phyloP scores from a whole-genome alignment of 2,888 invertebrate genomes.

The Macrosiphum euphorbiae region DNA sequence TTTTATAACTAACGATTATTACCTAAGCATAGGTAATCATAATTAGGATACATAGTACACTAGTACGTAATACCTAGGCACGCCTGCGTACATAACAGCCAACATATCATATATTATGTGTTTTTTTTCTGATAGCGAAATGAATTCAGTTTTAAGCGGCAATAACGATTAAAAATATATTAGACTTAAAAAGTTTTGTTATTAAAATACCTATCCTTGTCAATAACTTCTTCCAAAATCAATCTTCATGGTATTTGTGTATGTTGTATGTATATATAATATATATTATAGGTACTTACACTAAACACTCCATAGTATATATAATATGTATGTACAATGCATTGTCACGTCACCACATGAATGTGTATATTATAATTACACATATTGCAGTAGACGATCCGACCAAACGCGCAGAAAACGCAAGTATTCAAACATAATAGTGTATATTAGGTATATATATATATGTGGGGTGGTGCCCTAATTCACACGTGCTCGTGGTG shows the following conservation, averaged over 20 bases:
- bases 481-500: not conserved
- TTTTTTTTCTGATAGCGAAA: not conserved
- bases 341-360: not conserved
- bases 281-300: not conserved
- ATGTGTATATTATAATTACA: not conserved
- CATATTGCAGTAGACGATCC: not conserved
- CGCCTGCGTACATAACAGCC: not conserved
- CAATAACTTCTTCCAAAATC: not conserved
- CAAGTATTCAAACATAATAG: not conserved
- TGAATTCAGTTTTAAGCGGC: not conserved
- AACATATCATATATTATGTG: not conserved
- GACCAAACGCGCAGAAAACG: not conserved
- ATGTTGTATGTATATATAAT: not conserved
- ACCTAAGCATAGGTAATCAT: too few relatives aligned
- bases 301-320: not conserved
- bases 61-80: not conserved
- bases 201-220: not conserved
- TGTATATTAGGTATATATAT: not conserved
- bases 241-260: not conserved
- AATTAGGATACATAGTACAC: too few relatives aligned
- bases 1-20: not conserved
- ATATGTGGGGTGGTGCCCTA: not conserved
- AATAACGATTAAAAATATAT: not conserved
- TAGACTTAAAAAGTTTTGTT: not conserved
- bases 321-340: not conserved